Percentiles rank a stretch among this genome's conserved stretches.
Conservation (phyloP, 2,113 vertebrate species). For the Fukomys damarensis region DNA sequence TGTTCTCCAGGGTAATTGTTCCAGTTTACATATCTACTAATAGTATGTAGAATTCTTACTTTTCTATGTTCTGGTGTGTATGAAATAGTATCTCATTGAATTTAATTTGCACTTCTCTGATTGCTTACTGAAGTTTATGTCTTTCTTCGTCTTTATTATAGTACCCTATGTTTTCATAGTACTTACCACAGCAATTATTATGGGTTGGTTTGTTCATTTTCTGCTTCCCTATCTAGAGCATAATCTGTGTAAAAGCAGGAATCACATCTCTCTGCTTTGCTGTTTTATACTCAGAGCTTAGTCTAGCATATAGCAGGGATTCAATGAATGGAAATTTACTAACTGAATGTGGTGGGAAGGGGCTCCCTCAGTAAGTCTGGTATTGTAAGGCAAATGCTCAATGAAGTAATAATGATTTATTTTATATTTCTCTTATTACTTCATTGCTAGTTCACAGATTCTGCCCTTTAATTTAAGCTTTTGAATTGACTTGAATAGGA, state of each 20-base stretch:
- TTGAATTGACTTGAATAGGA: slow-evolving; percentile 9
- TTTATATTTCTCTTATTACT: slow-evolving; percentile 25
- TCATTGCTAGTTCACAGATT: background rate
- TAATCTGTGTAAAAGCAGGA: background rate
- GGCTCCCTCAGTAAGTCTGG: slow-evolving; percentile 16
- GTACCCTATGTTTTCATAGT: background rate
- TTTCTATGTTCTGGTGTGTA: background rate
- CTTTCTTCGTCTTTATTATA: slow-evolving; percentile 33
- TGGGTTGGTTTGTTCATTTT: slow-evolving; percentile 15
- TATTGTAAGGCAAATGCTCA: background rate
- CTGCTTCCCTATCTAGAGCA: background rate
- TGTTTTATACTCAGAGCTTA: slow-evolving; percentile 14
- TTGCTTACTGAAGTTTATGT: slow-evolving; percentile 38
- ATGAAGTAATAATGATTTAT: background rate
- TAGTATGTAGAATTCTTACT: background rate
- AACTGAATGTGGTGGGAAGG: background rate
- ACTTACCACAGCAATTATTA: background rate
- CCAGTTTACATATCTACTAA: background rate
- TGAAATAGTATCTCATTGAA: background rate
- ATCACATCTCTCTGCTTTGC: slow-evolving; percentile 13
- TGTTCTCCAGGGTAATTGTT: background rate
- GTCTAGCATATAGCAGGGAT: background rate
- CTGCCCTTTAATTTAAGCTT: background rate
- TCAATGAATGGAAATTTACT: background rate
- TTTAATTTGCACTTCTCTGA: slow-evolving; percentile 8